Conservation (phyloP, 2,888 invertebrate genomes). For the Aleiodes alternator region DNA sequence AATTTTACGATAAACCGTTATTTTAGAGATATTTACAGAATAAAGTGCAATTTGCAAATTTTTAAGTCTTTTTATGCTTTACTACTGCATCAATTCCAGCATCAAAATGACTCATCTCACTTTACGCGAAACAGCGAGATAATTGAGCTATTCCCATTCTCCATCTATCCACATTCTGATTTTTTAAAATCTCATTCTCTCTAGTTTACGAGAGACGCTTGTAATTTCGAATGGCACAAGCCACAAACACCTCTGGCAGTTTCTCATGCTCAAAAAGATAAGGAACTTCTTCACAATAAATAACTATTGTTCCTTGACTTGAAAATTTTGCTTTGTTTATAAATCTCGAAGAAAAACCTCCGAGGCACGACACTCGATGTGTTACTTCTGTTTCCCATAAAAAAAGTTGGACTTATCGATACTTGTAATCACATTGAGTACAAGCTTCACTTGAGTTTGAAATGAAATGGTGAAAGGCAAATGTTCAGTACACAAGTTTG, state of each 20-base stretch:
- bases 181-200: neutral
- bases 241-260: constrained; percentile 2
- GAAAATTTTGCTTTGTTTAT: constrained; percentile 1
- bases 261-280: constrained; percentile 17
- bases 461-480: constrained; percentile 24
- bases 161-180: too few species aligned
- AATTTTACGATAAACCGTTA: too few species aligned
- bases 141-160: too few species aligned
- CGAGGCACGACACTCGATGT: constrained; percentile 15
- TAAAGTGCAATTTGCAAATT: too few species aligned
- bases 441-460: constrained; percentile 25
- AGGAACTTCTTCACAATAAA: constrained; percentile 26
- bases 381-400: constrained; percentile 6
- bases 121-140: too few species aligned
- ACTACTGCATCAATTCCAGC: too few species aligned
- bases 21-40: too few species aligned
- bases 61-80: too few species aligned
- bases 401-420: constrained; percentile 12
- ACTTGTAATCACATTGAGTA: constrained; percentile 43
- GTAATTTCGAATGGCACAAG: constrained; percentile 18
- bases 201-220: neutral
- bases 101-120: too few species aligned
- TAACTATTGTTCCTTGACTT: constrained; percentile 30
- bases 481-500: neutral
- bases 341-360: constrained; percentile 4